Conservation (phyloP, 92 coral and sea anemone genomes). For the Umimayanthus chanpuru region DNA sequence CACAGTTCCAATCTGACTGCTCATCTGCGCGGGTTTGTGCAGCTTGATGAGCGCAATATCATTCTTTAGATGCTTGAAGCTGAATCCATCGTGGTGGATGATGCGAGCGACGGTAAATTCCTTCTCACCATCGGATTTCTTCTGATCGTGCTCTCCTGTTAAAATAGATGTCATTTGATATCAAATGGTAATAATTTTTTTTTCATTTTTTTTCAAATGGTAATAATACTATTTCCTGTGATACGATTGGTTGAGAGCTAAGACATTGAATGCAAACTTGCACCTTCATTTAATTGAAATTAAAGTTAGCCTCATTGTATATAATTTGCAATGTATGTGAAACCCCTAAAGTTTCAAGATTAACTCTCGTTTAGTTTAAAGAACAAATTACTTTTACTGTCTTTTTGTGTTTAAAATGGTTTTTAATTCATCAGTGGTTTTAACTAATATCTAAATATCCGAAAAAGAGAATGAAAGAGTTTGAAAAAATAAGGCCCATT, state of each 20-base stretch:
- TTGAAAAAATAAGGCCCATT: neutral
- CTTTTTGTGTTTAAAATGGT: no score
- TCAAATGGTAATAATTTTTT: neutral
- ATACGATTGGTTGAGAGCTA: neutral
- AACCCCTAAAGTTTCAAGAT: no score
- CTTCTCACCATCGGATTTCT: slow-evolving; percentile 32
- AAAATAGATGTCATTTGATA: neutral
- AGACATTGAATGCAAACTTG: no score
- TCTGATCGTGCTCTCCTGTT: slow-evolving; percentile 40
- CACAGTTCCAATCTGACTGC: slow-evolving; percentile 10
- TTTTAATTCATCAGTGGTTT: no score
- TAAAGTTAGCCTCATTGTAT: neutral
- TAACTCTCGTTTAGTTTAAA: no score
- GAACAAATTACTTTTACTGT: no score
- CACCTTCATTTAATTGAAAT: neutral
- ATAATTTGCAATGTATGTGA: neutral
- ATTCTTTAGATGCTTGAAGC: slow-evolving; percentile 31
- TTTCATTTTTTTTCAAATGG: no score
- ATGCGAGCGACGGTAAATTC: slow-evolving; percentile 36
- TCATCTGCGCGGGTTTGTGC: slow-evolving; percentile 20
- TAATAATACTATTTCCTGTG: neutral
- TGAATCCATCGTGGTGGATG: slow-evolving; percentile 28
- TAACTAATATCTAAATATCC: no score
- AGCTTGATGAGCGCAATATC: slow-evolving; percentile 40
- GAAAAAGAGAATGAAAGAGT: no score